phyloP scores from a whole-genome alignment of 2,888 invertebrate species.

The Tricholauxania praeusta region DNA sequence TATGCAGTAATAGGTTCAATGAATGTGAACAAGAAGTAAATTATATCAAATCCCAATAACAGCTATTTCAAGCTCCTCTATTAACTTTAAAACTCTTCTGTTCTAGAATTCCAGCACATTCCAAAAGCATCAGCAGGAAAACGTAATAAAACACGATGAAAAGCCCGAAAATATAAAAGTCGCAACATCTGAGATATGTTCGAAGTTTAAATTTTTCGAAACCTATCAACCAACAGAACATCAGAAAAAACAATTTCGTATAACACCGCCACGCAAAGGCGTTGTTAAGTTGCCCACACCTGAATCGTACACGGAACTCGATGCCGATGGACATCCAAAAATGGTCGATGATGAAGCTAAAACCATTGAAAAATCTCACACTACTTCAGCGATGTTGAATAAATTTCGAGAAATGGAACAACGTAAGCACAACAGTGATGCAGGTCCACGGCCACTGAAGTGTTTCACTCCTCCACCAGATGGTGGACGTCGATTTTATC shows the following conservation, averaged over 20 bases:
- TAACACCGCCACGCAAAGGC: slow-evolving; percentile 89
- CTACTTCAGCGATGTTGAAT: slow-evolving; percentile 80
- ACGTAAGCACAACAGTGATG: slow-evolving; percentile 64
- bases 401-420: slow-evolving; percentile 93
- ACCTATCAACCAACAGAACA: slow-evolving; percentile 79
- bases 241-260: slow-evolving; percentile 79
- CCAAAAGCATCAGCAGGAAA: slow-evolving; percentile 33
- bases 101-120: slow-evolving; percentile 27
- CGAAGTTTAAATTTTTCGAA: slow-evolving; percentile 93
- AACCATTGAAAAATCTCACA: slow-evolving; percentile 23
- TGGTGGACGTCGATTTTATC: slow-evolving; percentile 65
- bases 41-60: not conserved
- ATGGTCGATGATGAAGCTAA: slow-evolving; percentile 66
- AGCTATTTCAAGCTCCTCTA: slow-evolving; percentile 18
- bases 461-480: slow-evolving; percentile 92
- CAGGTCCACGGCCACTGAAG: slow-evolving; percentile 84
- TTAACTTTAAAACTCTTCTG: not conserved
- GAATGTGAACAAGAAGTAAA: slow-evolving; percentile 47
- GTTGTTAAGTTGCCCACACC: slow-evolving; percentile 71
- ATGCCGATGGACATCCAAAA: slow-evolving; percentile 73
- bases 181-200: slow-evolving; percentile 84
- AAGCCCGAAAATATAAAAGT: slow-evolving; percentile 82
- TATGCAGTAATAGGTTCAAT: slow-evolving; percentile 25
- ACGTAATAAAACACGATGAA: slow-evolving; percentile 69
- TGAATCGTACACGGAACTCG: slow-evolving; percentile 66